Percentiles rank a stretch among this genome's conserved stretches.
Conservation (phyloP, 2,888 invertebrate genomes). For the Dolomedes plantarius region DNA sequence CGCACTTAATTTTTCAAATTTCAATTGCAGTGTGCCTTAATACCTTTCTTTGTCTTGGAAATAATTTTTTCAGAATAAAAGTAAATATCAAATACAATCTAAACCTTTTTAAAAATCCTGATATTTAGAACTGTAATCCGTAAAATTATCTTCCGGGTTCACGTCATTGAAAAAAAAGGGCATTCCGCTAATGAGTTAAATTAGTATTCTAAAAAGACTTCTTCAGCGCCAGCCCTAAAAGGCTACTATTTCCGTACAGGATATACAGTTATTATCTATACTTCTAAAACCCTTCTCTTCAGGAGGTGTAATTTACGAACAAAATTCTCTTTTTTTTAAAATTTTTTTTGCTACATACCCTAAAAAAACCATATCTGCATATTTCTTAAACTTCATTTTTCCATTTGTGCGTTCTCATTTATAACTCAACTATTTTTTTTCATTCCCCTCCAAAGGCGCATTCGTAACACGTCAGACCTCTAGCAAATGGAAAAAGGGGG, state of each 20-base stretch:
- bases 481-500: conserved; percentile 32
- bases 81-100: conserved; percentile 4
- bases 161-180: background rate
- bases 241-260: conserved; percentile 41
- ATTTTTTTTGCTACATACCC: background rate
- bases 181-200: background rate
- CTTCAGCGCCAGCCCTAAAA: conserved; percentile 14
- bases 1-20: conserved; percentile 3
- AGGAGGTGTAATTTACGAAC: conserved; percentile 13
- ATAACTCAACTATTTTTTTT: conserved; percentile 40
- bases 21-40: background rate
- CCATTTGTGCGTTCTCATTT: conserved; percentile 55
- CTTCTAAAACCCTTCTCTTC: conserved; percentile 14
- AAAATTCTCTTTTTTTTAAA: background rate
- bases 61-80: background rate
- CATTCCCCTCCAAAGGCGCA: background rate
- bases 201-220: conserved; percentile 18
- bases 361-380: conserved; percentile 45
- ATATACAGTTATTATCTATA: conserved; percentile 28
- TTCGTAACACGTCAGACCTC: conserved; percentile 45
- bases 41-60: background rate
- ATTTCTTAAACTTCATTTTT: conserved; percentile 69
- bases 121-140: conserved; percentile 2
- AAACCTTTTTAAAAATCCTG: background rate
- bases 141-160: background rate